A percentile compares a stretch with the other conserved stretches of the same genome.
phyloP scores from a whole-genome alignment of 1,140 invertebrate species.

The Drosophila orosa region DNA sequence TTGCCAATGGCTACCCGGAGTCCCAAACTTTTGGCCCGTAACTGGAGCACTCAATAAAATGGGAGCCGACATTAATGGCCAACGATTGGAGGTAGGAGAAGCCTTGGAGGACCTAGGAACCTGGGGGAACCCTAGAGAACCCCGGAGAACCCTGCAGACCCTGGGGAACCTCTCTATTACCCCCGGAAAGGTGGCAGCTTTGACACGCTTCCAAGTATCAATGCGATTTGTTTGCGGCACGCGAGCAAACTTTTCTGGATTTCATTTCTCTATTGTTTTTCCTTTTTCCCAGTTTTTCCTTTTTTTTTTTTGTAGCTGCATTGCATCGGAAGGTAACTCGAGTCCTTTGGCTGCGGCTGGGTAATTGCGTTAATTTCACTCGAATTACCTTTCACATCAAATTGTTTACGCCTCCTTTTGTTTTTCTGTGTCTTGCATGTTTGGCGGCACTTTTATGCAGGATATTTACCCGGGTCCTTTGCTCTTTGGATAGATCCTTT shows the following conservation, averaged over 20 bases:
- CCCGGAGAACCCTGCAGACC: too few species aligned
- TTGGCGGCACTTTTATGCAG: slow-evolving; percentile 63
- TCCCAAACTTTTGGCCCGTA: slow-evolving; percentile 34
- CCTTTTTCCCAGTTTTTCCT: not conserved
- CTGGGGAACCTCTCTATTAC: slow-evolving; percentile 19
- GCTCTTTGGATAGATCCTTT: slow-evolving; percentile 7
- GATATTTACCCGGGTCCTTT: slow-evolving; percentile 5
- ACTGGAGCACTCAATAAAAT: slow-evolving; percentile 66
- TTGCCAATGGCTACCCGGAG: slow-evolving; percentile 21
- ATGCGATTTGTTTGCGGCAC: slow-evolving; percentile 66
- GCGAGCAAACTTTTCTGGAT: slow-evolving; percentile 46
- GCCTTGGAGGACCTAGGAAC: not conserved
- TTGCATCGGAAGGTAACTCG: slow-evolving; percentile 46
- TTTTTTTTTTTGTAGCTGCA: slow-evolving; percentile 27
- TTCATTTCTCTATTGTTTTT: not conserved
- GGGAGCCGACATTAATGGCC: slow-evolving; percentile 25
- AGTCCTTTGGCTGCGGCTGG: slow-evolving; percentile 58
- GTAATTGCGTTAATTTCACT: slow-evolving; percentile 80
- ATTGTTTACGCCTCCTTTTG: slow-evolving; percentile 57
- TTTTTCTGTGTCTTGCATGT: slow-evolving; percentile 61
- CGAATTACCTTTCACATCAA: slow-evolving; percentile 61
- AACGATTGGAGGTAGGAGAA: slow-evolving; percentile 17
- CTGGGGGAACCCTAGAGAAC: not conserved
- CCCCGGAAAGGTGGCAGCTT: slow-evolving; percentile 52
- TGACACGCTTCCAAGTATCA: slow-evolving; percentile 76